Percentiles rank a stretch among this genome's conserved stretches.
These are phyloP conservation scores for Micromesistius poutassou DNA, from an alignment of 2,797 vertebrate genomes.

Conservation along the genomic window DNA sequence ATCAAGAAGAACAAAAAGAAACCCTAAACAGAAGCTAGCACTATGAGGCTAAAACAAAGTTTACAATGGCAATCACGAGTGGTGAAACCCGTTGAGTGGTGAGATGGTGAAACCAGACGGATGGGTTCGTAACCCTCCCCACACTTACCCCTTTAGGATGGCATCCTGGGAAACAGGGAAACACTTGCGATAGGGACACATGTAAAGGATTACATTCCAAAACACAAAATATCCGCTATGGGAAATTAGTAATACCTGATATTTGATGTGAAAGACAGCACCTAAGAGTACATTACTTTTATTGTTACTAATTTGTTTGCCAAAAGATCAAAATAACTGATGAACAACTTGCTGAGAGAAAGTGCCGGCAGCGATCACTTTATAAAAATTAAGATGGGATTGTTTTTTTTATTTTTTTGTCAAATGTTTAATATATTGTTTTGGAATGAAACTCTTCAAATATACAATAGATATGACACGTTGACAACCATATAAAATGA, in stretches of 20 bases:
- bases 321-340: slow-evolving; percentile 29
- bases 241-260: slow-evolving; percentile 10
- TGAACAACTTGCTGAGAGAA: slow-evolving; percentile 8
- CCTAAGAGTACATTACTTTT: neutral
- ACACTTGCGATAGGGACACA: slow-evolving; percentile 51
- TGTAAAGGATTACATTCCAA: slow-evolving; percentile 67
- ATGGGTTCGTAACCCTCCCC: slow-evolving; percentile 46
- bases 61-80: slow-evolving; percentile 45
- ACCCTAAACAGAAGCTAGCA: slow-evolving; percentile 14
- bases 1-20: slow-evolving; percentile 37
- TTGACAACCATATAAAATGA: slow-evolving; percentile 66
- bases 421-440: slow-evolving; percentile 34
- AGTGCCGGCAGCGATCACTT: slow-evolving; percentile 31
- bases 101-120: slow-evolving; percentile 41
- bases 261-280: slow-evolving; percentile 14
- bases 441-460: slow-evolving; percentile 69
- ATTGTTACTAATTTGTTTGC: neutral
- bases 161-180: slow-evolving; percentile 35
- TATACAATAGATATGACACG: slow-evolving; percentile 71
- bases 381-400: slow-evolving; percentile 6
- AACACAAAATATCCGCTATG: slow-evolving; percentile 26
- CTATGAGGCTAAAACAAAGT: slow-evolving; percentile 16
- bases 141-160: slow-evolving; percentile 62
- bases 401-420: slow-evolving; percentile 1
- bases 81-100: slow-evolving; percentile 48